Evolutionary conservation across 2,797 vertebrate species (phyloP).

Genomic region (Malacoctenus gilli): DNA sequence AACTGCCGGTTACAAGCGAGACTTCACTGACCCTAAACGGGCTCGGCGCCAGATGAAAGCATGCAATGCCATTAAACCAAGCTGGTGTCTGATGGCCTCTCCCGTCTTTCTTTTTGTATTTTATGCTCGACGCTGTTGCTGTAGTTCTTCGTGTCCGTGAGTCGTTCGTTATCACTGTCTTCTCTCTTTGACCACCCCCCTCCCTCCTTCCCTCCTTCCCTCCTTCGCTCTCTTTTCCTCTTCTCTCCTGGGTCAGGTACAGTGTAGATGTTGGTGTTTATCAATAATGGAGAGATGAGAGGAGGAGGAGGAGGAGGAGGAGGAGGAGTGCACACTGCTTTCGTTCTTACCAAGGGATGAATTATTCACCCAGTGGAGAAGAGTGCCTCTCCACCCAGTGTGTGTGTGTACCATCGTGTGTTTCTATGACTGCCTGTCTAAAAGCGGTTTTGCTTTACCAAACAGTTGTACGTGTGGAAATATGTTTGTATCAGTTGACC

Average conservation of each 20-base stretch:
- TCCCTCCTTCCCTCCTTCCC: neutral
- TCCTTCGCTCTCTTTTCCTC: neutral
- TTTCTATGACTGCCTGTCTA: slow-evolving; percentile 23
- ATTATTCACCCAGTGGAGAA: slow-evolving; percentile 75
- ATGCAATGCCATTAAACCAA: slow-evolving; percentile 29
- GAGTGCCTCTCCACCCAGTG: slow-evolving; percentile 44
- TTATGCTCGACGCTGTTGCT: slow-evolving; percentile 19
- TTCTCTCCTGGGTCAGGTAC: slow-evolving; percentile 66
- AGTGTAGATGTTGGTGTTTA: slow-evolving; percentile 80
- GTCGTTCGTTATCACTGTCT: slow-evolving; percentile 17
- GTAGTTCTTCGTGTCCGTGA: slow-evolving; percentile 13
- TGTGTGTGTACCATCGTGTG: slow-evolving; percentile 14
- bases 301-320: slow-evolving; percentile 58
- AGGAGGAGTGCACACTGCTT: slow-evolving; percentile 64
- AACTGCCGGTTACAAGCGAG: slow-evolving; percentile 42
- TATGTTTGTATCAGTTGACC: slow-evolving; percentile 35
- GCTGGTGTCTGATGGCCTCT: slow-evolving; percentile 1
- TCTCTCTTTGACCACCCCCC: slow-evolving; percentile 9
- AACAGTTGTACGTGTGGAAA: slow-evolving; percentile 31
- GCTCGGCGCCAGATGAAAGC: slow-evolving; percentile 30
- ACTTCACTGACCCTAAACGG: slow-evolving; percentile 51
- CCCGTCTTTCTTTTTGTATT: slow-evolving; percentile 16
- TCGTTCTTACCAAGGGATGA: slow-evolving; percentile 67
- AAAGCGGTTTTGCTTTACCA: slow-evolving; percentile 54
- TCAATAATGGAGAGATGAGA: slow-evolving; percentile 80